Conservation (phyloP, 2,888 invertebrate species). For the Meteorus cinctellus region DNA sequence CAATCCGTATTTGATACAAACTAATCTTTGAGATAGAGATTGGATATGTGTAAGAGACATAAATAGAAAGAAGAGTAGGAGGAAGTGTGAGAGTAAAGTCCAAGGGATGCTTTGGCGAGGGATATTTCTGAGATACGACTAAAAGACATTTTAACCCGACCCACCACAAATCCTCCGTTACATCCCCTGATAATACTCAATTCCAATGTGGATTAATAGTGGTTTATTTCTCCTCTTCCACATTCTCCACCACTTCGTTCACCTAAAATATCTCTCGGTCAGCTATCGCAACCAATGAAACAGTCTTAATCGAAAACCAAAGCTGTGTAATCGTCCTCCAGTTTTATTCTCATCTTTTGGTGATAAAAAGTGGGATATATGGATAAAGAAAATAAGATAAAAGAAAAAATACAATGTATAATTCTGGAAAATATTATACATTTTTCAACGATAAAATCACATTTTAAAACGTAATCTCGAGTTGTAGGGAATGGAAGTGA, state of each 20-base stretch:
- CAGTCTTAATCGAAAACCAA: not conserved
- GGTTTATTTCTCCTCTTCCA: conserved; percentile 63
- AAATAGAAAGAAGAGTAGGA: not conserved
- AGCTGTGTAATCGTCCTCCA: not conserved
- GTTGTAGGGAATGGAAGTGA: not conserved
- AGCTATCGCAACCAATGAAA: too few species aligned
- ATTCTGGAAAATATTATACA: not conserved
- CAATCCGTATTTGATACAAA: conserved; percentile 65
- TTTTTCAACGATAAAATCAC: conserved; percentile 6
- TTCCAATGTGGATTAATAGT: conserved; percentile 73
- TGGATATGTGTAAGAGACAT: not conserved
- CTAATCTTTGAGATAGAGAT: conserved; percentile 66
- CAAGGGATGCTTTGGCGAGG: conserved; percentile 35
- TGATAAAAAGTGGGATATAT: not conserved
- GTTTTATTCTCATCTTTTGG: too few species aligned
- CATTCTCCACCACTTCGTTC: not conserved
- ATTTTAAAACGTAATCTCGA: conserved; percentile 7
- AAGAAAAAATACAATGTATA: not conserved
- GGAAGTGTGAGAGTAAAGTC: not conserved
- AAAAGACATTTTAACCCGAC: conserved; percentile 70
- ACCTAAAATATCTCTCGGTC: not conserved
- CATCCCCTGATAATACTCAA: conserved; percentile 73
- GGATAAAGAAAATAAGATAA: not conserved
- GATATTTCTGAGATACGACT: conserved; percentile 69
- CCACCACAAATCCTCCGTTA: conserved; percentile 69